A percentile compares a stretch with the other conserved stretches of the same genome.
Evolutionary conservation across 2,113 vertebrate species (phyloP).

Genomic region (Ameiurus melas): DNA sequence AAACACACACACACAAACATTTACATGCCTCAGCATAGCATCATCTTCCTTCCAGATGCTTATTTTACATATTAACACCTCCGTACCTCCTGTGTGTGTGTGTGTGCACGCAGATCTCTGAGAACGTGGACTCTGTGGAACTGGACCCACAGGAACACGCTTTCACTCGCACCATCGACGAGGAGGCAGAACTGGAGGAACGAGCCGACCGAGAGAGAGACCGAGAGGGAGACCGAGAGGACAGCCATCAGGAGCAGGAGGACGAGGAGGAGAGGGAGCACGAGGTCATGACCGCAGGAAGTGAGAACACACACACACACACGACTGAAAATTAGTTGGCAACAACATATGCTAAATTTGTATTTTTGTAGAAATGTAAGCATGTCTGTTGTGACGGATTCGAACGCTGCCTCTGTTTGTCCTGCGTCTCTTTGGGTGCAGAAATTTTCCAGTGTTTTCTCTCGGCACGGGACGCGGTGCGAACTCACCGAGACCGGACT

Average conservation of each 20-base stretch:
- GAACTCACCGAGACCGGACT: slow-evolving; percentile 84
- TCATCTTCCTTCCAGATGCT: not conserved
- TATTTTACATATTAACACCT: not conserved
- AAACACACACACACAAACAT: slow-evolving; percentile 34
- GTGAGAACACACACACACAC: slow-evolving; percentile 70
- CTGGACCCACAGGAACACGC: slow-evolving; percentile 89
- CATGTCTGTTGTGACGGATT: not conserved
- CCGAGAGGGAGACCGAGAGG: slow-evolving; percentile 84
- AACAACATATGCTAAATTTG: not conserved
- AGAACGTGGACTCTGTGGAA: slow-evolving; percentile 91
- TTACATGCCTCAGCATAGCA: too few relatives aligned
- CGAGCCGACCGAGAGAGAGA: slow-evolving; percentile 85
- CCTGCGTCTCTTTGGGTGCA: slow-evolving; percentile 82
- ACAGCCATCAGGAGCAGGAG: slow-evolving; percentile 88
- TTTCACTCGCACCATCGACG: slow-evolving; percentile 95
- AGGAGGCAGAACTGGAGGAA: slow-evolving; percentile 95
- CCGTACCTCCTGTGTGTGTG: not conserved
- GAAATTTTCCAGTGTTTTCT: slow-evolving; percentile 99
- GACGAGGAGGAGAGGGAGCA: slow-evolving; percentile 92
- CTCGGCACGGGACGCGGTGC: slow-evolving; percentile 94
- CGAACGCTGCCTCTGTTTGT: slow-evolving; percentile 56
- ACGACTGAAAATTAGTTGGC: not conserved
- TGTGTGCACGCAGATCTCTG: slow-evolving; percentile 76
- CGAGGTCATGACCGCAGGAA: slow-evolving; percentile 98
- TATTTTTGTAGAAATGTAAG: not conserved